A percentile compares a stretch with the other conserved stretches of the same genome.
phyloP scores from a whole-genome alignment of 2,888 invertebrate species.

The Tortricodes alternella region DNA sequence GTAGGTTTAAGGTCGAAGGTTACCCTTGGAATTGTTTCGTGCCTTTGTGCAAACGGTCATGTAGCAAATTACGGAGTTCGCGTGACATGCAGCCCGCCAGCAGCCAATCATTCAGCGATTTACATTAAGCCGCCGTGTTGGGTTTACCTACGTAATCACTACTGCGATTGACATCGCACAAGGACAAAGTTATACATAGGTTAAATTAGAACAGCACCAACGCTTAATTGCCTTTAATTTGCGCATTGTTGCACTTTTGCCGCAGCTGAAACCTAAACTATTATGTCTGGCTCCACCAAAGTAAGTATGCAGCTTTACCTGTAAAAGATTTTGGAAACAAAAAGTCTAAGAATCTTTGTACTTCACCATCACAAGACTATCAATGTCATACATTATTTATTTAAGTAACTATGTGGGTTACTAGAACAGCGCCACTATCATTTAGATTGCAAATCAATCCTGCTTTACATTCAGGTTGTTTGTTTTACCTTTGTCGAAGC shows the following conservation, averaged over 20 bases:
- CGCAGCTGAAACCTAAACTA: not conserved
- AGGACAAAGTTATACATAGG: conserved; percentile 8
- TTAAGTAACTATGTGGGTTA: conserved; percentile 18
- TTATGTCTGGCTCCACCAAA: too few species aligned
- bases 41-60: conserved; percentile 25
- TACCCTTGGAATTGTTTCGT: conserved; percentile 56
- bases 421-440: conserved; percentile 1
- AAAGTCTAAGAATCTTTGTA: too few species aligned
- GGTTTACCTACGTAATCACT: conserved; percentile 23
- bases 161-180: conserved; percentile 12
- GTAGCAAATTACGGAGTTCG: conserved; percentile 37
- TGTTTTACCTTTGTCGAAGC: not conserved
- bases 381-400: conserved; percentile 4
- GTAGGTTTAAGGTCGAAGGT: conserved; percentile 66
- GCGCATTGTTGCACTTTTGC: not conserved
- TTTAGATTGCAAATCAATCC: conserved; percentile 2
- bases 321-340: too few species aligned
- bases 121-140: conserved; percentile 16
- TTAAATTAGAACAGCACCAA: conserved; percentile 24
- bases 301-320: too few species aligned
- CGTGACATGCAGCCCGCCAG: conserved; percentile 29
- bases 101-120: conserved; percentile 32
- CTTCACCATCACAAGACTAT: conserved; percentile 4
- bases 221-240: conserved; percentile 5
- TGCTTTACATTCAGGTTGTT: not conserved